These are phyloP conservation scores for Donacobius atricapilla DNA, from an alignment of 2,113 vertebrate genomes.

Conservation along the genomic window DNA sequence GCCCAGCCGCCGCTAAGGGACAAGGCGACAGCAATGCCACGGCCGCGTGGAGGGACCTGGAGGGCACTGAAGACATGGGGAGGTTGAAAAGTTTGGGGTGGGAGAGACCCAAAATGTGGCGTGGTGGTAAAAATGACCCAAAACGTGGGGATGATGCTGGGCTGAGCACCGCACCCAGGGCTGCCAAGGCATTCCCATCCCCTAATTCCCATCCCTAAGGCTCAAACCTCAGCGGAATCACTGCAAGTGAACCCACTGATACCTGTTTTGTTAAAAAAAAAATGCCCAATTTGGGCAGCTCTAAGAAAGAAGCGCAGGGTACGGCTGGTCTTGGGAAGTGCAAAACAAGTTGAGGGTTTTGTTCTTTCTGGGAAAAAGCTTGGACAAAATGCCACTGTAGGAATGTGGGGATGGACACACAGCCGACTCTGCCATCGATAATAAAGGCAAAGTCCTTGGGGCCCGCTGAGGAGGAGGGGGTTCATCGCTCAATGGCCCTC, in stretches of 20 bases:
- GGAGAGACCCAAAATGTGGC: not conserved
- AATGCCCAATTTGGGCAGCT: not conserved
- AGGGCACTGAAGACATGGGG: not conserved
- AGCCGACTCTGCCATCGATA: fast-evolving
- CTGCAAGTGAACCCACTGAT: fast-evolving
- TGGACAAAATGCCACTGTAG: not conserved
- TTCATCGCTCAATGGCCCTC: not conserved
- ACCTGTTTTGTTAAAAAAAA: not conserved
- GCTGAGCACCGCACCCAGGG: fast-evolving
- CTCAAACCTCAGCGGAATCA: not conserved
- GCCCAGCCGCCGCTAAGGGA: not conserved
- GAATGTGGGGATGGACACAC: not conserved
- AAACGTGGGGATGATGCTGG: not conserved
- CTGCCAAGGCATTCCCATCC: not conserved
- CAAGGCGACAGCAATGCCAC: not conserved
- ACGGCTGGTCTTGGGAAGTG: fast-evolving
- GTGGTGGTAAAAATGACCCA: not conserved
- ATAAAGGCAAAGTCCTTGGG: not conserved
- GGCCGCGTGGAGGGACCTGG: not conserved
- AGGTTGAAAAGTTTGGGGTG: not conserved
- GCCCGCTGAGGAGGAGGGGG: not conserved
- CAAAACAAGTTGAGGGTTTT: not conserved
- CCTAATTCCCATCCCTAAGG: not conserved
- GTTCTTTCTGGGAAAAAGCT: not conserved
- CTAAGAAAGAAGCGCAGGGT: not conserved